Evolutionary conservation across 2,888 invertebrate species (phyloP), one percentile per base, ranked within the genome.

Genomic region (Sicus ferrugineus): DNA sequence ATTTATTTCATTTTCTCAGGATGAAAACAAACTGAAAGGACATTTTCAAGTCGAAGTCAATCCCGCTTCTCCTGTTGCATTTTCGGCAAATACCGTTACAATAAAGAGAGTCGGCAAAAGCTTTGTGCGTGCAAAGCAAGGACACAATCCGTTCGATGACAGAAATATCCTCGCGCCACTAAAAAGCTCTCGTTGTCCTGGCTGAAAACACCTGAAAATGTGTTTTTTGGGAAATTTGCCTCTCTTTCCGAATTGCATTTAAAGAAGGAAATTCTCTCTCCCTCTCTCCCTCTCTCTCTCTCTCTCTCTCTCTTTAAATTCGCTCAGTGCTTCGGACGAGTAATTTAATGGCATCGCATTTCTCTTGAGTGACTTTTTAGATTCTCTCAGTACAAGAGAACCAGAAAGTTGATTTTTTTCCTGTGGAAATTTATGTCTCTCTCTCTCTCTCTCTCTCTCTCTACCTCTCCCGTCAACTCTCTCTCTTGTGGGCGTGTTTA

Each of bases 401-500:
- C n/a, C n/a, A n/a, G n/a, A n/a, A n/a, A n/a, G n/a, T n/a, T n/a
- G n/a, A n/a, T n/a, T n/a, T n/a, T n/a, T n/a, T n/a, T n/a, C n/a
- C n/a, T n/a, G n/a, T 19, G 28, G 58, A 21, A 23, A 28, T 30
- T 16, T n/a, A n/a, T n/a, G n/a, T n/a, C n/a, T n/a, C n/a, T n/a
- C n/a, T n/a, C n/a, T n/a, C n/a, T n/a, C n/a, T n/a, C n/a, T n/a
- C 1, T 4, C n/a, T n/a, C 11, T 16, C 1, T 1, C 3, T 42
- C n/a, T 69, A 52, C 9, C 9, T 70, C 64, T 70, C 59, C 62
- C 69, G 54, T 54, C 65, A 66, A 4, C 42, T 3, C 38, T n/a
- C 34, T 9, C n/a, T n/a, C 26, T 72, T 72, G 75, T 70, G 74
- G 75, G 76, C 76, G 76, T 74, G 74, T 74, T 73, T 72, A 42